Conservation (phyloP, 2,797 vertebrate species). For the Leptoclinus maculatus region DNA sequence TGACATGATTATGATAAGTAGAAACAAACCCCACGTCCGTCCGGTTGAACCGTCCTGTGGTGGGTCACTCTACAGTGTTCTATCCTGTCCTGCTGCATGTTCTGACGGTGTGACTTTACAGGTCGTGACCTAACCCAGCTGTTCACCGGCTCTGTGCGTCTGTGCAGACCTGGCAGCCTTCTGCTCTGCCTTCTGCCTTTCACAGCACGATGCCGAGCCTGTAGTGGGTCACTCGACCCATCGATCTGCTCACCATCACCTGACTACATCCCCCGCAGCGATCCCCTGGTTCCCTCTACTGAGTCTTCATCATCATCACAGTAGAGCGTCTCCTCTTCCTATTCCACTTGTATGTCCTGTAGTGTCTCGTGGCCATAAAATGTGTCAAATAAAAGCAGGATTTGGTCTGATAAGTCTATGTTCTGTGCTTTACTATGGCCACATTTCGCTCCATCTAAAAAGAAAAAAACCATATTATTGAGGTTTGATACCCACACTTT, state of each 20-base stretch:
- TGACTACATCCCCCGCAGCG: constrained; percentile 19
- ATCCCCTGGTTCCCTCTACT: constrained; percentile 17
- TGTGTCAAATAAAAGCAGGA: neutral
- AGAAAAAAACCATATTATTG: neutral
- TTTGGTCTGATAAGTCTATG: neutral
- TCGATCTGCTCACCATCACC: constrained; percentile 44
- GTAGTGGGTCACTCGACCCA: constrained; percentile 29
- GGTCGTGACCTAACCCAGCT: constrained; percentile 71
- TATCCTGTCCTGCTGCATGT: constrained; percentile 45
- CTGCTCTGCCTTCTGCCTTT: constrained; percentile 24
- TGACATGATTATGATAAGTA: neutral
- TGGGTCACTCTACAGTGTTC: constrained; percentile 27
- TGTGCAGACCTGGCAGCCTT: constrained; percentile 13
- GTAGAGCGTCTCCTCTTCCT: neutral
- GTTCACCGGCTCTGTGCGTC: constrained; percentile 26
- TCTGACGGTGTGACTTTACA: constrained; percentile 58
- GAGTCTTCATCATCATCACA: constrained; percentile 21
- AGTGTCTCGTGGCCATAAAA: constrained; percentile 19
- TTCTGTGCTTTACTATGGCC: neutral
- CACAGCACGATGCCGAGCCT: constrained; percentile 25
- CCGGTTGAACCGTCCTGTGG: neutral
- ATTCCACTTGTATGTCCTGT: neutral
- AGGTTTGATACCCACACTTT: neutral
- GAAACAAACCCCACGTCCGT: neutral
- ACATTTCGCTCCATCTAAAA: neutral